These are phyloP conservation scores for Myiothlypis chrysogaster DNA, from an alignment of 2,797 vertebrate genomes.

Conservation along the genomic window DNA sequence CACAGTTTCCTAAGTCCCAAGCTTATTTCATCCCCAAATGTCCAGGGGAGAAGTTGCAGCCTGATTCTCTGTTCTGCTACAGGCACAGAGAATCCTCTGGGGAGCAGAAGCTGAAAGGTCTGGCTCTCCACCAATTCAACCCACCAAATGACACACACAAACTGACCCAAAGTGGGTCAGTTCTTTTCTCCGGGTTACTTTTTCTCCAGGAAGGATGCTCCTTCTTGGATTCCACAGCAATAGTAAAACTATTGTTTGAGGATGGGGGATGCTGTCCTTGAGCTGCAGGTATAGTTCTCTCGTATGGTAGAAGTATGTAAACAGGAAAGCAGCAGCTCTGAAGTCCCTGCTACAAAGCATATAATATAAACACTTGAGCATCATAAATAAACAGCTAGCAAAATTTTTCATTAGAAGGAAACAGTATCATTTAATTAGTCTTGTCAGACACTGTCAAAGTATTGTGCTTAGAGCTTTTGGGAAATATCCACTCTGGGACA, in stretches of 20 bases:
- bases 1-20: background rate
- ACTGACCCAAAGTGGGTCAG: background rate
- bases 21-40: background rate
- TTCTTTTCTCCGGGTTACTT: background rate
- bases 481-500: background rate
- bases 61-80: rapidly evolving
- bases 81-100: background rate
- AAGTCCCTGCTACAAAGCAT: background rate
- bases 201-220: background rate
- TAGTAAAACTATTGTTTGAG: background rate
- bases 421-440: background rate
- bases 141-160: background rate
- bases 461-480: background rate
- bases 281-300: background rate
- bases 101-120: background rate
- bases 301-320: background rate
- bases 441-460: background rate
- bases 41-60: background rate
- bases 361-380: background rate
- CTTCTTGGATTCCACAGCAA: background rate
- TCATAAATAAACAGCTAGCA: background rate
- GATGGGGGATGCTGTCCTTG: rapidly evolving
- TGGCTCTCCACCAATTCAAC: background rate
- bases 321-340: background rate
- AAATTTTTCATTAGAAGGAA: background rate